Evolutionary conservation across 2,888 invertebrate species (phyloP).

Genomic region (Cosmia trapezina): DNA sequence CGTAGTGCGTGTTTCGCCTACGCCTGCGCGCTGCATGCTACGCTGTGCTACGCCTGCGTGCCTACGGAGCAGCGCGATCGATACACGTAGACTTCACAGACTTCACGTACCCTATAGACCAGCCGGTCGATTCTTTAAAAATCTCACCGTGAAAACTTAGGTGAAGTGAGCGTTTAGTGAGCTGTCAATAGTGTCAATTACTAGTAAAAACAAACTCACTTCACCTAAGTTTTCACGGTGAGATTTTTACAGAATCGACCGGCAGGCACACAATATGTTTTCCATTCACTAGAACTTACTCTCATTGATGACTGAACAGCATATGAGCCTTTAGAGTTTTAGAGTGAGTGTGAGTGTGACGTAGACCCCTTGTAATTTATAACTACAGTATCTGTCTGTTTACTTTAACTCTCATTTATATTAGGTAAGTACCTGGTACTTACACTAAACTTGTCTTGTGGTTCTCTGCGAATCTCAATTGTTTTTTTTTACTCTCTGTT

Average conservation of each 20-base stretch:
- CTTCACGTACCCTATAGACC: too few relatives aligned
- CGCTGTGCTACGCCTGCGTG: slow-evolving; percentile 44
- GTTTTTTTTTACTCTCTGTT: too few relatives aligned
- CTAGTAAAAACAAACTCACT: too few relatives aligned
- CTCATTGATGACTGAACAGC: background rate
- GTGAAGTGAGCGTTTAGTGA: too few relatives aligned
- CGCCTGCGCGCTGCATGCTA: slow-evolving; percentile 32
- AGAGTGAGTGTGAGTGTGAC: background rate
- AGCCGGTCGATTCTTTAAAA: too few relatives aligned
- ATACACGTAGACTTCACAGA: slow-evolving; percentile 29
- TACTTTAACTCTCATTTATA: background rate
- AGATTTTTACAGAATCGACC: too few relatives aligned
- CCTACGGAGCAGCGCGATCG: slow-evolving; percentile 17
- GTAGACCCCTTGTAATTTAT: background rate
- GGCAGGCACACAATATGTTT: background rate
- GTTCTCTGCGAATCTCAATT: background rate
- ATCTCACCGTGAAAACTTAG: too few relatives aligned
- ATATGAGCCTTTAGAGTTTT: background rate
- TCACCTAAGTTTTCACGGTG: too few relatives aligned
- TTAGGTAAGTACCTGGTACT: background rate
- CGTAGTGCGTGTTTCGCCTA: slow-evolving; percentile 16
- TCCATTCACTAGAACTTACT: background rate
- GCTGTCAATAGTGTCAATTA: too few relatives aligned
- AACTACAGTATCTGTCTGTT: background rate
- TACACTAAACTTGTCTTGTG: background rate